Conservation (phyloP, 2,113 vertebrate species). For the Pteronura brasiliensis region DNA sequence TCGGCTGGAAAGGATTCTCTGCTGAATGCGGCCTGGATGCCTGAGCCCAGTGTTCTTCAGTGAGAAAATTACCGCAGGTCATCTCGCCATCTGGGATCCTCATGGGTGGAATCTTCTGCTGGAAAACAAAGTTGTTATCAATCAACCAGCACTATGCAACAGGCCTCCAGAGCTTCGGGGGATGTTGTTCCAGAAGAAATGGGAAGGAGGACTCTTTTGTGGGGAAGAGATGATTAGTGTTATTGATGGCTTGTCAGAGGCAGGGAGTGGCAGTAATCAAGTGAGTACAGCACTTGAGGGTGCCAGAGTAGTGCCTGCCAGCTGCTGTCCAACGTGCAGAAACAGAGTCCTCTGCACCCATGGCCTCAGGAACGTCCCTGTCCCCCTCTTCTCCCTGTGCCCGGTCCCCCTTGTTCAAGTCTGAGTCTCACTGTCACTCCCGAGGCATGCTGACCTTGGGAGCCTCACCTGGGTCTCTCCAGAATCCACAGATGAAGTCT, state of each 20-base stretch:
- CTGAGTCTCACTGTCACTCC: background rate
- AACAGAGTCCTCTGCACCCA: slow-evolving; percentile 24
- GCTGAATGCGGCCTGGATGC: slow-evolving; percentile 59
- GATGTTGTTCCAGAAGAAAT: background rate
- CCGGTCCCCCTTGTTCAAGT: slow-evolving; percentile 1
- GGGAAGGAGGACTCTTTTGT: slow-evolving; percentile 25
- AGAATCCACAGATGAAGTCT: background rate
- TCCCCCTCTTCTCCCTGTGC: background rate
- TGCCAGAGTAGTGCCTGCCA: background rate
- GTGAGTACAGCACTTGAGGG: slow-evolving; percentile 10
- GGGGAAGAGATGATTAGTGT: background rate
- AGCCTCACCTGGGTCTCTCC: background rate
- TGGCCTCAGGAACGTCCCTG: slow-evolving; percentile 26
- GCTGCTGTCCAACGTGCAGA: slow-evolving; percentile 32
- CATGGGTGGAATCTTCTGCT: slow-evolving; percentile 60
- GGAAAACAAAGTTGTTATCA: slow-evolving; percentile 55
- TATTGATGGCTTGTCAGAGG: slow-evolving; percentile 49
- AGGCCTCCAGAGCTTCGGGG: slow-evolving; percentile 44
- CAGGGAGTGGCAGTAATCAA: background rate
- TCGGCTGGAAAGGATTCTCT: slow-evolving; percentile 68
- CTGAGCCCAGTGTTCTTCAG: slow-evolving; percentile 60
- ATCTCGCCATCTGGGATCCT: slow-evolving; percentile 76
- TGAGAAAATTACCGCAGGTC: slow-evolving; percentile 69
- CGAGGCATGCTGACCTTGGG: rapidly evolving
- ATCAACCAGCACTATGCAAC: slow-evolving; percentile 69